Conservation (phyloP, 2,113 vertebrate species). For the Myodes glareolus region DNA sequence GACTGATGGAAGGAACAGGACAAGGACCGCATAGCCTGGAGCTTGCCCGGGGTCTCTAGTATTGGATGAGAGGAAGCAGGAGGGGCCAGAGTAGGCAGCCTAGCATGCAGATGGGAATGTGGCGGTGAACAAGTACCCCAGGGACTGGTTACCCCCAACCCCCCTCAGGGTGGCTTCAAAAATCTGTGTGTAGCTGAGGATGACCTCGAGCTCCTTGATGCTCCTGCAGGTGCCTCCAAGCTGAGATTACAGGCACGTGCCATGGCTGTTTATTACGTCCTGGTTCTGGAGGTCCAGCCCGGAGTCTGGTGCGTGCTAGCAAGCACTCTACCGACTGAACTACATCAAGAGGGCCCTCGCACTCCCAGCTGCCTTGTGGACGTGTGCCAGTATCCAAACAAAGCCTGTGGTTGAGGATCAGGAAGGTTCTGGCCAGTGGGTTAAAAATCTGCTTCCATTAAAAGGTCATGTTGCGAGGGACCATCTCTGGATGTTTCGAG, state of each 20-base stretch:
- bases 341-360: no score
- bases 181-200: not conserved
- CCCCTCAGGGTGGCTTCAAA: no score
- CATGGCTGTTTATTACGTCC: not conserved
- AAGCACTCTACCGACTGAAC: not conserved
- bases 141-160: not conserved
- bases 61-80: not conserved
- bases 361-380: not conserved
- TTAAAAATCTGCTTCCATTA: not conserved
- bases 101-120: not conserved
- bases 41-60: not conserved
- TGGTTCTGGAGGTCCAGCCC: not conserved
- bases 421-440: not conserved
- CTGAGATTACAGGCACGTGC: no score
- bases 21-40: not conserved
- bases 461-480: not conserved
- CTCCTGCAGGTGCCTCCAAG: not conserved
- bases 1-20: not conserved
- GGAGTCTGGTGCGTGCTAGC: not conserved
- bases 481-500: slow-evolving; percentile 38
- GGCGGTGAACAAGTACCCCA: fast-evolving
- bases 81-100: not conserved
- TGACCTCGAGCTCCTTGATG: not conserved
- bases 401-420: not conserved
- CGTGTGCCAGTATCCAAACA: not conserved